Conservation (phyloP, 2,888 invertebrate genomes). For the Phytoseiulus persimilis region DNA sequence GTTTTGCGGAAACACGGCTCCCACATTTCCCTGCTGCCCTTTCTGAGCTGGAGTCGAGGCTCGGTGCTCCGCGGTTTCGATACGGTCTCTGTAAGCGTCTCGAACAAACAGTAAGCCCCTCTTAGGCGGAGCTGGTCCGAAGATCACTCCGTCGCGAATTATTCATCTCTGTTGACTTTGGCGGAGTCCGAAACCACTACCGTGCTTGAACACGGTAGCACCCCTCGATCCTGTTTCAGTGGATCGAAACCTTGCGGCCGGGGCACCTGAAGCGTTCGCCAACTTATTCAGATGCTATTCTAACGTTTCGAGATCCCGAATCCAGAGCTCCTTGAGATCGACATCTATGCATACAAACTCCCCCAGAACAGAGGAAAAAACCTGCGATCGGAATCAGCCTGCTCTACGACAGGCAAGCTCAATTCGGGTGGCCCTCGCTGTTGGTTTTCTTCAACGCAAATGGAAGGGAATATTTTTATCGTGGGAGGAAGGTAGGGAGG, state of each 20-base stretch:
- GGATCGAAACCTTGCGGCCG: background rate
- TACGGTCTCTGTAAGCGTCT: background rate
- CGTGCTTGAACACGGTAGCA: background rate
- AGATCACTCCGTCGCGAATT: background rate
- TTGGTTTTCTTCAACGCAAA: too few species aligned
- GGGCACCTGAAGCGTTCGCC: background rate
- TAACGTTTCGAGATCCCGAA: too few species aligned
- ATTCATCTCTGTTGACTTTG: background rate
- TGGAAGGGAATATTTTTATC: too few species aligned
- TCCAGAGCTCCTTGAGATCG: too few species aligned
- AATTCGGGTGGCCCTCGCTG: too few species aligned
- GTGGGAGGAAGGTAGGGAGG: too few species aligned
- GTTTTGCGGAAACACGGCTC: too few species aligned
- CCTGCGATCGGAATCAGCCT: too few species aligned
- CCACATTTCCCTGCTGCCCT: background rate
- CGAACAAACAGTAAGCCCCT: background rate
- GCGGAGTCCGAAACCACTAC: background rate
- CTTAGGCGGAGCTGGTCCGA: background rate
- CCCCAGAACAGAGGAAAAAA: too few species aligned
- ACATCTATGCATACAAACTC: too few species aligned
- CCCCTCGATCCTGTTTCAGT: background rate
- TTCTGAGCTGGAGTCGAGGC: background rate
- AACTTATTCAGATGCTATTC: background rate
- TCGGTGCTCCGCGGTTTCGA: background rate
- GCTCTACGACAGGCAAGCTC: too few species aligned